Conservation (phyloP, 2,797 vertebrate species). For the Propithecus perrieri region DNA sequence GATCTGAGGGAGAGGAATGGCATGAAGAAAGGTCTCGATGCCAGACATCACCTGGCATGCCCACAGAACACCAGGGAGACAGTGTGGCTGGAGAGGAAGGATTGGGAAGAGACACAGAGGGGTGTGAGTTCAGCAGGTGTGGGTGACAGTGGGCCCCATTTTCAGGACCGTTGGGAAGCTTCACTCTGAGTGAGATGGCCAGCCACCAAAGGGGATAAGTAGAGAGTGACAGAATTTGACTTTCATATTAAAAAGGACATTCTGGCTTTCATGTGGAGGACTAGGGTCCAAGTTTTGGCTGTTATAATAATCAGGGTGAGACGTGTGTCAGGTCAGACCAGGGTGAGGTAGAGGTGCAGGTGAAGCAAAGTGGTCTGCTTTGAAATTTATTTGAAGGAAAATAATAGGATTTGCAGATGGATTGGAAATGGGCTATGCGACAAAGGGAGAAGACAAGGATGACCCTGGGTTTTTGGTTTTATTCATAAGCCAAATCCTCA, state of each 20-base stretch:
- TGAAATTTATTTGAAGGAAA: background rate
- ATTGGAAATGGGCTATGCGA: background rate
- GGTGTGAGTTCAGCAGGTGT: background rate
- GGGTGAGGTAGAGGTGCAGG: background rate
- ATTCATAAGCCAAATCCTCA: background rate
- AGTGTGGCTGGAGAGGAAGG: background rate
- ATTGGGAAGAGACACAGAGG: background rate
- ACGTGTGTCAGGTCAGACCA: background rate
- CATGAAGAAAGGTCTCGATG: background rate
- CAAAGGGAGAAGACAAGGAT: background rate
- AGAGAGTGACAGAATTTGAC: background rate
- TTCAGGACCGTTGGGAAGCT: background rate
- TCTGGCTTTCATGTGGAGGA: background rate
- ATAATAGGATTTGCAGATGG: background rate
- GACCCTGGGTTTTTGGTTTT: background rate
- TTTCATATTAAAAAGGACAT: background rate
- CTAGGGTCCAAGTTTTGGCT: background rate
- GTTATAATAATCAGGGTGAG: background rate
- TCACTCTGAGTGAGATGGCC: background rate
- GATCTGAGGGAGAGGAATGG: background rate
- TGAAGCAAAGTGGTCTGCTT: background rate
- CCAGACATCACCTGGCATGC: background rate
- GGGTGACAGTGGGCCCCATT: too few species aligned
- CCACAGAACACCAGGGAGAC: background rate
- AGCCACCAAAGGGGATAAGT: background rate